These are phyloP conservation scores for Melanophora roralis DNA, from an alignment of 2,888 invertebrate genomes.

Conservation along the genomic window DNA sequence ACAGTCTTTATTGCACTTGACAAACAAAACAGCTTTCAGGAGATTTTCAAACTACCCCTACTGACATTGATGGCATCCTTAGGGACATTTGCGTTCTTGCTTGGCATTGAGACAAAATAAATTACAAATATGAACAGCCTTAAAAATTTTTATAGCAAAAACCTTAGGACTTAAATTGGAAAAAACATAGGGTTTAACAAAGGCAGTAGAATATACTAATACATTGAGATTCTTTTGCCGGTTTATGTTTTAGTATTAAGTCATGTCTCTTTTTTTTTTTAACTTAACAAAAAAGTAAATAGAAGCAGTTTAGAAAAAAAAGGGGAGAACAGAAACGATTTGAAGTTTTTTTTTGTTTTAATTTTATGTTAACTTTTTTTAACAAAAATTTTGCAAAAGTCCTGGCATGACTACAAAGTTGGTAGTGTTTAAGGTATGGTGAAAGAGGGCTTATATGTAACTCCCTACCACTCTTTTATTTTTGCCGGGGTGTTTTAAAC, in stretches of 20 bases:
- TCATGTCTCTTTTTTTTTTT: constrained; percentile 53
- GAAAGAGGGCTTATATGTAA: background rate
- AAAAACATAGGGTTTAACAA: too few relatives aligned
- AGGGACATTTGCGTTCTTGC: background rate
- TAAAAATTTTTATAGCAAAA: too few relatives aligned
- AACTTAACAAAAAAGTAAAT: constrained; percentile 9
- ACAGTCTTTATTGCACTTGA: constrained; percentile 5
- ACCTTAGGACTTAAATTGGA: too few relatives aligned
- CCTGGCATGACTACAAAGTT: constrained; percentile 8
- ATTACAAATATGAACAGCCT: too few relatives aligned
- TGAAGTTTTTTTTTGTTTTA: background rate
- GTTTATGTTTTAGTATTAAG: constrained; percentile 1
- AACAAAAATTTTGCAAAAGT: background rate
- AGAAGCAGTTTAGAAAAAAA: background rate
- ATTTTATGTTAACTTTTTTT: constrained; percentile 5
- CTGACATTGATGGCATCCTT: background rate
- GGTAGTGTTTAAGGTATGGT: background rate
- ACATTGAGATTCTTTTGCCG: too few relatives aligned
- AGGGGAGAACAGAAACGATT: constrained; percentile 2
- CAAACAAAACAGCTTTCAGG: constrained; percentile 19
- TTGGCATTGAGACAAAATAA: too few relatives aligned
- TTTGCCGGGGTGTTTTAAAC: background rate
- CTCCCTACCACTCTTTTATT: background rate
- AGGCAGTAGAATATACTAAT: too few relatives aligned
- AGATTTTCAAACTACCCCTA: constrained; percentile 32